A percentile compares a stretch with the other conserved stretches of the same genome.
Evolutionary conservation across 2,888 invertebrate species (phyloP).

Genomic region (Dasysyrphus albostriatus): DNA sequence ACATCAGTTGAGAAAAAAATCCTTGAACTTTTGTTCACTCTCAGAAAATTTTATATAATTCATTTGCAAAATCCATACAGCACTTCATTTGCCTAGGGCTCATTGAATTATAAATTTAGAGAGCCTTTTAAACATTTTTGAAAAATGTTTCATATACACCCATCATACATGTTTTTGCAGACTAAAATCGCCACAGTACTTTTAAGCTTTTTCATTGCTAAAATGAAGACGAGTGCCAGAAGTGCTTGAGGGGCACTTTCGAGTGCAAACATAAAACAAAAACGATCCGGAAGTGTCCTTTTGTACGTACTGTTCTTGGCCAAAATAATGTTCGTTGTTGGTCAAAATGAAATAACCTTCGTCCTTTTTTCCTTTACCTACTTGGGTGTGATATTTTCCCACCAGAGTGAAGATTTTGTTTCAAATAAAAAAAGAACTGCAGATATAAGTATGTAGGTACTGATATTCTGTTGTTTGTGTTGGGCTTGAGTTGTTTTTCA

Average conservation of each 20-base stretch:
- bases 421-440: neutral
- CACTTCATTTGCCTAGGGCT: slow-evolving; percentile 25
- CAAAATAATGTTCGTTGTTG: slow-evolving; percentile 13
- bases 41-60: neutral
- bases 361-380: neutral
- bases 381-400: slow-evolving; percentile 1
- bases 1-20: neutral
- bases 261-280: slow-evolving; percentile 34
- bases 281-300: slow-evolving; percentile 34
- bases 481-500: neutral
- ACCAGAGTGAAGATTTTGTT: neutral
- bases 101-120: slow-evolving; percentile 28
- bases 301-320: neutral
- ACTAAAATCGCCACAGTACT: slow-evolving; percentile 47
- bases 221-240: slow-evolving; percentile 56
- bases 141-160: neutral
- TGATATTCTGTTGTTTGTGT: slow-evolving; percentile 25
- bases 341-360: slow-evolving; percentile 14
- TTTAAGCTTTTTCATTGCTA: slow-evolving; percentile 35
- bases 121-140: slow-evolving; percentile 27
- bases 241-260: slow-evolving; percentile 40
- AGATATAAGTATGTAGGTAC: neutral
- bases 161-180: slow-evolving; percentile 22
- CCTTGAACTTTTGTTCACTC: slow-evolving; percentile 6
- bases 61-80: slow-evolving; percentile 13